Evolutionary conservation across 2,797 vertebrate genomes (phyloP).

Genomic region (Diceros bicornis): DNA sequence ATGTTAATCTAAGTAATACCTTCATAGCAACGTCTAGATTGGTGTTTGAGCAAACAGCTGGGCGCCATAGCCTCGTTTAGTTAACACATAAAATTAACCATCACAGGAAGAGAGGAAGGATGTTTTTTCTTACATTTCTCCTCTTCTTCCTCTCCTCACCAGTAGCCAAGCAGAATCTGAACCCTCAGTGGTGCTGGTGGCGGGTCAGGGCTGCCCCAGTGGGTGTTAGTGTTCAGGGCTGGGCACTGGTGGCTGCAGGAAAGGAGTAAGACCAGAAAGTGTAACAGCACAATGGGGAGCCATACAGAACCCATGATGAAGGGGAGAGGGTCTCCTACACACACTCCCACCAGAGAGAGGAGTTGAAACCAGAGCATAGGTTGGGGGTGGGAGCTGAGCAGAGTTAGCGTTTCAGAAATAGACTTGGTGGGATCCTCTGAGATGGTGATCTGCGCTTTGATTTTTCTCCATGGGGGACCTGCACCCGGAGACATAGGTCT

Average conservation of each 20-base stretch:
- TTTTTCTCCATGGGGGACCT: background rate
- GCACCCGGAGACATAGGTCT: background rate
- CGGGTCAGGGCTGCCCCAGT: background rate
- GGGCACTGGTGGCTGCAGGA: background rate
- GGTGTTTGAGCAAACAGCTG: background rate
- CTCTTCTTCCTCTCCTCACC: background rate
- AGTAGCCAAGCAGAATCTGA: background rate
- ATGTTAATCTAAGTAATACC: background rate
- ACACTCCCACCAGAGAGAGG: accelerated
- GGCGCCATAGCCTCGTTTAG: background rate
- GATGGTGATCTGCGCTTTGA: conserved; percentile 41
- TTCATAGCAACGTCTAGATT: background rate
- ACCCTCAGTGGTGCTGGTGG: background rate
- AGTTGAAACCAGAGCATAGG: background rate
- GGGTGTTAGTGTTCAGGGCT: background rate
- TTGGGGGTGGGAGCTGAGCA: background rate
- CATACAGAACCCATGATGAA: background rate
- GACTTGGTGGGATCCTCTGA: background rate
- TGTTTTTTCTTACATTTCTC: background rate
- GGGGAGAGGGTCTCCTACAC: background rate
- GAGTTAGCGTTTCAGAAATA: conserved; percentile 23
- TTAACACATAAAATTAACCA: background rate
- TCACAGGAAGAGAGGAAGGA: background rate
- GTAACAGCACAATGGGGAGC: background rate
- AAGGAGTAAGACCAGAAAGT: background rate